These are phyloP conservation scores for Antheraea yamamai DNA, from an alignment of 2,888 invertebrate species.

Conservation along the genomic window DNA sequence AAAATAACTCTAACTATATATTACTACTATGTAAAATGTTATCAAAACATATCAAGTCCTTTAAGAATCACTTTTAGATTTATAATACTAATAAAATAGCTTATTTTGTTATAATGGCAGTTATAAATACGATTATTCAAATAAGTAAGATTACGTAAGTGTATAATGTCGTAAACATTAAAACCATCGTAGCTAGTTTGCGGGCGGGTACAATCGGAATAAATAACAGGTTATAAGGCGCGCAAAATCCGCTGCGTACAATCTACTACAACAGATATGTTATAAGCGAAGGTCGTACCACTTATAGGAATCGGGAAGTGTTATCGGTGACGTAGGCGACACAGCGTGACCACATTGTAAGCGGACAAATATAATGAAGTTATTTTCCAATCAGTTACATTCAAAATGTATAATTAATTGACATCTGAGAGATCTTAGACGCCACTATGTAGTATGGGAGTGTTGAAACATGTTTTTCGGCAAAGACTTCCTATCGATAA, in stretches of 20 bases:
- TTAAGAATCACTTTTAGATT: background rate
- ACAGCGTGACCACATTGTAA: conserved; percentile 5
- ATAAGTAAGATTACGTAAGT: background rate
- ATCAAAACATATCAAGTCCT: background rate
- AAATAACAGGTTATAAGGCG: conserved; percentile 32
- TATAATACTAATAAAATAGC: background rate
- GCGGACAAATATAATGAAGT: conserved; percentile 11
- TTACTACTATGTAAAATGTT: background rate
- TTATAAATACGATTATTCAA: background rate
- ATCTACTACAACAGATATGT: conserved; percentile 21
- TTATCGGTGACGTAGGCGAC: conserved; percentile 43
- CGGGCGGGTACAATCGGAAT: conserved; percentile 17
- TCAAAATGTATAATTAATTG: conserved; percentile 18
- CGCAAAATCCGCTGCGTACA: conserved; percentile 29
- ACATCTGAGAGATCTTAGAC: background rate
- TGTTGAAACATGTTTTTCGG: background rate
- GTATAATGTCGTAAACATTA: conserved; percentile 14
- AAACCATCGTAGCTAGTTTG: conserved; percentile 12
- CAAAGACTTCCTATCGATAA: background rate
- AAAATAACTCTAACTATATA: background rate
- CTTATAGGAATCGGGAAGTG: conserved; percentile 72
- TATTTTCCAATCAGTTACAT: conserved; percentile 17
- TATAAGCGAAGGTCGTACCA: conserved; percentile 58
- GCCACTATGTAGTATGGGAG: background rate
- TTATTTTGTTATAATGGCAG: background rate